Base-by-base conservation (phyloP, 2,113 vertebrate genomes). In the Tichodroma muraria region DNA sequence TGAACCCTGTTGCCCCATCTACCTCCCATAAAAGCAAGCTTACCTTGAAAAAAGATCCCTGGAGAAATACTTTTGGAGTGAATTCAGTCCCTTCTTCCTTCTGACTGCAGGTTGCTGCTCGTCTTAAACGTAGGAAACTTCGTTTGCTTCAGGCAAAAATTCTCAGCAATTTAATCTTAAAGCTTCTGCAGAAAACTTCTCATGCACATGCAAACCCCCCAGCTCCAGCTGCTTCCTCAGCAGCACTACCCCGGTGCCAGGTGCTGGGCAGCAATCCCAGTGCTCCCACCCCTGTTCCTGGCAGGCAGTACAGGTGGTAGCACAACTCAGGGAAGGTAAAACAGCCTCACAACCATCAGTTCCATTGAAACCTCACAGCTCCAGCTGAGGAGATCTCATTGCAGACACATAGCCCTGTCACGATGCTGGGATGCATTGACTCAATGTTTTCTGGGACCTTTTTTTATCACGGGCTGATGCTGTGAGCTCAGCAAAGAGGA, bases 131-230 rank as follows among this genome's bases (percentile, higher is more conserved):
- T 20, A 38, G 97, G 96, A 97, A 97, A 91, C 63, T 89, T 96
- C 88, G 75, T 94, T 97, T 56, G 96, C 97, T 97, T 95, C 93
- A 97, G 97, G 97, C 96, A 93, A 87, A 93, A 93, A 97, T 95
- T 61, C 96, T 95, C 95, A 47, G 92, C 93, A 63, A 82, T 95
- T 90, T 91, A 87, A 79, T 93, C 38, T 59, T 13, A 9, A 35
- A 86, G 85, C 86, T 93, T 87, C 93, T 95, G 78, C 65, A 8
- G 47, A 86, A 93, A 90, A 81, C 38, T 94, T 81, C 96, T 83
- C 79, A 52, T n/a, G 68, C 75, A 68, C 91, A 69, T 60, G 85
- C 88, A 80, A 83, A 68, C 38, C 61, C 18, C 47, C 31, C 77
- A 72, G 85, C 84, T 85, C 20, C 24, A 25, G 95, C 82, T 72